These are phyloP conservation scores for Rhinichthys osculus DNA, from an alignment of 2,797 vertebrate genomes.

Conservation along the genomic window DNA sequence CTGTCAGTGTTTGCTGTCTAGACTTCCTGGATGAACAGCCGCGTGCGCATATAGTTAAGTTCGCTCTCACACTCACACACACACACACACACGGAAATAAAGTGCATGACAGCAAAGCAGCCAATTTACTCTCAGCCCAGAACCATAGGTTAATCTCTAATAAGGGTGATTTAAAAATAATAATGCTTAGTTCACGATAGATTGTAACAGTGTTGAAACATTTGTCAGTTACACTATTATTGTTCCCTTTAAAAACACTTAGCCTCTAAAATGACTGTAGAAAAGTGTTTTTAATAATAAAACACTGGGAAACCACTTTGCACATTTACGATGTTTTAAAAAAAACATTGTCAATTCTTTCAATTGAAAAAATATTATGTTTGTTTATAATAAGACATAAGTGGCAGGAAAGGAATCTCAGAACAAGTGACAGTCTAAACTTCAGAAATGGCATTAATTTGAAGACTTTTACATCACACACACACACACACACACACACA, in stretches of 20 bases:
- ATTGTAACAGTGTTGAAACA: background rate
- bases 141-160: background rate
- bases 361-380: too few species aligned
- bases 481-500: too few species aligned
- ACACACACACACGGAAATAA: slow-evolving; percentile 23
- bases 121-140: background rate
- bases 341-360: background rate
- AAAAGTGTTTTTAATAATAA: background rate
- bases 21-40: slow-evolving; percentile 50
- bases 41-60: slow-evolving; percentile 25
- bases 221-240: background rate
- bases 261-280: background rate
- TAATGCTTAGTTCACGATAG: background rate
- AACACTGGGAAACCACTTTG: background rate
- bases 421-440: background rate
- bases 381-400: too few species aligned
- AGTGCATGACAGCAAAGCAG: slow-evolving; percentile 1
- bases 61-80: background rate
- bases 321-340: background rate
- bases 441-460: background rate
- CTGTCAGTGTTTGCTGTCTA: slow-evolving; percentile 8
- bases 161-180: background rate
- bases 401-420: background rate
- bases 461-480: background rate
- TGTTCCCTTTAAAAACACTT: background rate